Percentiles rank a stretch among this genome's conserved stretches.
These are phyloP conservation scores for Mellivora capensis DNA, from an alignment of 2,113 vertebrate species.

Conservation along the genomic window DNA sequence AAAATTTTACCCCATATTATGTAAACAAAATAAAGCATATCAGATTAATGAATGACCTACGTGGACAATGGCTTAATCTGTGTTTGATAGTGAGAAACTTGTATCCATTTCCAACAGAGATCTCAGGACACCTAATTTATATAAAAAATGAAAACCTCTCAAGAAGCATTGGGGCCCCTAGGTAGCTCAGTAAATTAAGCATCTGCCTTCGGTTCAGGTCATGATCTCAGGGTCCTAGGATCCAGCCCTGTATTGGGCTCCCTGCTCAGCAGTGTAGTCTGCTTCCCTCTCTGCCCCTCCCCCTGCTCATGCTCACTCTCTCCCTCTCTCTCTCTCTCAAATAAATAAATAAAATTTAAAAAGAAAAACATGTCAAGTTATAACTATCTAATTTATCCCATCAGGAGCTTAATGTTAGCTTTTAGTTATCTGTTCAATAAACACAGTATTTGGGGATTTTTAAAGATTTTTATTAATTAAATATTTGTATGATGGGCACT, in stretches of 20 bases:
- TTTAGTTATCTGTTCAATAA: slow-evolving; percentile 3
- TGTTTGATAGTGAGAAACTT: slow-evolving; percentile 40
- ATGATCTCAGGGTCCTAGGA: background rate
- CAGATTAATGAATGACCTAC: slow-evolving; percentile 39
- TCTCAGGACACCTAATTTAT: slow-evolving; percentile 29
- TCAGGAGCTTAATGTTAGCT: background rate
- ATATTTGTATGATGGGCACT: background rate
- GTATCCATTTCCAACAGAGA: slow-evolving; percentile 36
- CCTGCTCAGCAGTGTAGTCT: background rate
- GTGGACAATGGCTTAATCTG: slow-evolving; percentile 25
- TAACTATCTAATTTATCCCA: background rate
- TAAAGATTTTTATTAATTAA: background rate
- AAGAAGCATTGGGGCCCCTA: background rate
- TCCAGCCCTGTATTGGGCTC: background rate
- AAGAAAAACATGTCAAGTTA: background rate
- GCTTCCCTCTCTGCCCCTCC: background rate
- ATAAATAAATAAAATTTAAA: background rate
- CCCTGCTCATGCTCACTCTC: background rate
- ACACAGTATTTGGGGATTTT: background rate
- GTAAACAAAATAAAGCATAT: slow-evolving; percentile 30
- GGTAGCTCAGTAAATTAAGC: background rate
- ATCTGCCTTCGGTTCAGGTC: background rate
- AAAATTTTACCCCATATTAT: slow-evolving; percentile 5
- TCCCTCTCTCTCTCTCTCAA: background rate
- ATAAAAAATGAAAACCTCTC: slow-evolving; percentile 29